Evolutionary conservation across 2,113 vertebrate genomes (phyloP).

Genomic region (Nesospiza acunhae): DNA sequence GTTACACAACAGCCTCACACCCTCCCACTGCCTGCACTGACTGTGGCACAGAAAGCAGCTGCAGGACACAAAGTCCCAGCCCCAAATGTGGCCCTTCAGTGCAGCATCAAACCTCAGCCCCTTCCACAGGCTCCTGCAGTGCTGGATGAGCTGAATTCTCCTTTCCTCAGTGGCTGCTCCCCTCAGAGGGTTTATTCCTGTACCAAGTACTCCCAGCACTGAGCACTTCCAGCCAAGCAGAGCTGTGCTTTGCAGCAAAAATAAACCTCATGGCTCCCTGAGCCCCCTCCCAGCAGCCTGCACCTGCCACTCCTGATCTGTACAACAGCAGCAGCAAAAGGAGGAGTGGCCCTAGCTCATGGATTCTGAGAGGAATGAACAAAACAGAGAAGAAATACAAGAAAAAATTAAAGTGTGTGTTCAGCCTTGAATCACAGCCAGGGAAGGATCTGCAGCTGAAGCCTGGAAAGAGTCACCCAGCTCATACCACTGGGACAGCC

Average conservation of each 20-base stretch:
- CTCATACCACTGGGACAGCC: fast-evolving
- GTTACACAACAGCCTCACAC: neutral
- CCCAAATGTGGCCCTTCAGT: neutral
- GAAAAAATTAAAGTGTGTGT: neutral
- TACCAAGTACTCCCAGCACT: neutral
- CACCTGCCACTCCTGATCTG: neutral
- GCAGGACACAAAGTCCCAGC: neutral
- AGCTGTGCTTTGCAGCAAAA: neutral
- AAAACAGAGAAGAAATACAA: neutral
- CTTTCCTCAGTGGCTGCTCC: neutral
- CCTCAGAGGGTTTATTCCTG: neutral
- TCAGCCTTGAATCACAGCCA: neutral
- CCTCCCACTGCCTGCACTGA: neutral
- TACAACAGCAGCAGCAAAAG: neutral
- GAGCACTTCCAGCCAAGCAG: neutral
- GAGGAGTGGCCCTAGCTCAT: neutral
- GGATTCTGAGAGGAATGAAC: neutral
- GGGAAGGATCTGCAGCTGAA: neutral
- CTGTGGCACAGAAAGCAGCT: neutral
- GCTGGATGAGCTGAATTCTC: neutral
- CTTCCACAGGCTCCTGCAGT: neutral
- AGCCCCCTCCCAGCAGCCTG: neutral
- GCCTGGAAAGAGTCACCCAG: too few relatives aligned
- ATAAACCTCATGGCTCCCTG: neutral
- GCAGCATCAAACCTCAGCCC: neutral